Evolutionary conservation across 1,140 invertebrate genomes (phyloP), one percentile per base, ranked within the genome.

Genomic region (Drosophila paulistorum): DNA sequence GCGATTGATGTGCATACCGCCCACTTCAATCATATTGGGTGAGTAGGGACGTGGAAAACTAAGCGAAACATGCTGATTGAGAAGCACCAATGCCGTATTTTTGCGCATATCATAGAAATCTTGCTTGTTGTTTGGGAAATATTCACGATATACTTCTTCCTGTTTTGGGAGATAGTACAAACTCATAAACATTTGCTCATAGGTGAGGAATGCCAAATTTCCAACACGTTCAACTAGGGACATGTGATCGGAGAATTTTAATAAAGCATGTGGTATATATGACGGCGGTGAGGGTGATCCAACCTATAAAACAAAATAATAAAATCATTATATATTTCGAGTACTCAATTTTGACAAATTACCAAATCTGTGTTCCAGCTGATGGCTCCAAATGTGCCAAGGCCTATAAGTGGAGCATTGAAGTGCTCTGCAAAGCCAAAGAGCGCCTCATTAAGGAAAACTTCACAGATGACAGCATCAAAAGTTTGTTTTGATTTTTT

Each of bases 21-120:
- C 94, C 9, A 95, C 90, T 69, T 94, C 94, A 20, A 95, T 91
- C 35, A 95, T 92, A 79, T 93, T 94, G 10, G 94, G 93, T 0
- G 94, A 77, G 20, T 93, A 87, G 0, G 94, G 93, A 9, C 92
- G 90, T 0, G 93, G 92, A 23, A 93, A 92, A 23, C 93, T 93
- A n/a, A 94, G 82, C 0, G 93, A 92, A 33, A 93, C 93, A 77
- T 95, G 93, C 11, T 92, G 93, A 71, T 95, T 95, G 0, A 94
- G 78, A 26, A 95, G 81, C 7, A 95, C 79, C 71, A 94, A 70
- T 6, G 93, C 92, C 1, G 90, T 89, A 62, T 93, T 94, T 61
- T 82, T 92, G 5, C 91, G 79, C 45, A 91, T 74, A 0, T 90
- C 81, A 7, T 91, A 73, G 30, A 92, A 76, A 35, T 76, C 62